Conservation (phyloP, 1,140 invertebrate genomes). For the Drosophila pruinosa region DNA sequence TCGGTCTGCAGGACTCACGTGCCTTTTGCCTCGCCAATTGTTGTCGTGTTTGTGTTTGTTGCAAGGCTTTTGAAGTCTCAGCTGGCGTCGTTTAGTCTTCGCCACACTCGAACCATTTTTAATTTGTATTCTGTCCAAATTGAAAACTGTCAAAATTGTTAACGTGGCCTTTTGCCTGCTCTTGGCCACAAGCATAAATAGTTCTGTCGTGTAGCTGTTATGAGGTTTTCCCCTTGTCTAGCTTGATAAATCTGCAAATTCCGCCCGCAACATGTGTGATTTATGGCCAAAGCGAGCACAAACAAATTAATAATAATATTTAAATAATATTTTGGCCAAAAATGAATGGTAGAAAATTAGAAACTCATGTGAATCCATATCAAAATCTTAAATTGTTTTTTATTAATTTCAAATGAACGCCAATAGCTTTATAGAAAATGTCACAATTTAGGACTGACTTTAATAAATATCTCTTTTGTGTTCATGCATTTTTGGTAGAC, state of each 20-base stretch:
- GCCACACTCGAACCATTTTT: conserved; percentile 52
- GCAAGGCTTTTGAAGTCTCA: conserved; percentile 43
- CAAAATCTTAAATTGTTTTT: neutral
- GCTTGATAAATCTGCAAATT: neutral
- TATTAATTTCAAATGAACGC: neutral
- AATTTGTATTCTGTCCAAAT: conserved; percentile 66
- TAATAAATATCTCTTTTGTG: neutral
- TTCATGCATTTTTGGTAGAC: neutral
- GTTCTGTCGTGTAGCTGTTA: conserved; percentile 20
- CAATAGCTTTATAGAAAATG: neutral
- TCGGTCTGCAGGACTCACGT: neutral
- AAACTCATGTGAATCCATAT: neutral
- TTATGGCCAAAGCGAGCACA: neutral
- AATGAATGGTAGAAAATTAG: neutral
- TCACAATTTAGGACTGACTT: neutral
- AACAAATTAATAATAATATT: neutral
- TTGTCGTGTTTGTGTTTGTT: conserved; percentile 8
- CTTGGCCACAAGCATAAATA: conserved; percentile 43
- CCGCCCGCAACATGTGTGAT: neutral
- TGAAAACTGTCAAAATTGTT: conserved; percentile 78
- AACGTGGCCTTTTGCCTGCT: conserved; percentile 40
- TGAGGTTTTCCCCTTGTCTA: neutral
- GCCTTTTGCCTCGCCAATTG: conserved; percentile 5
- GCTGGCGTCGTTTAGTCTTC: conserved; percentile 62
- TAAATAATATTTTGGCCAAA: neutral